Conservation (phyloP, 2,797 vertebrate species). For the Synaphobranchus kaupii region DNA sequence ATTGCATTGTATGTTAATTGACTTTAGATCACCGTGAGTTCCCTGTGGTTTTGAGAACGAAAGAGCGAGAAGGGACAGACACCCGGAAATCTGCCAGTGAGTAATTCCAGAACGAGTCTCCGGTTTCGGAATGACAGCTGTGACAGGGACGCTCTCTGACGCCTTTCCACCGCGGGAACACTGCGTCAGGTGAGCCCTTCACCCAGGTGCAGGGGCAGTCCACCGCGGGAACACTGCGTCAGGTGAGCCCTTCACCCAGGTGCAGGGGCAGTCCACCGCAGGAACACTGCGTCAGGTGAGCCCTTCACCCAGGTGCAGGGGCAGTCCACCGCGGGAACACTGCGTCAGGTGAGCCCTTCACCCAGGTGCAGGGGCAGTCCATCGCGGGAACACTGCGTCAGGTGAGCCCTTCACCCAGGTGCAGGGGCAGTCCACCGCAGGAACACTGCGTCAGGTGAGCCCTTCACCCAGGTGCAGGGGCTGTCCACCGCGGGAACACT, state of each 20-base stretch:
- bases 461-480: neutral
- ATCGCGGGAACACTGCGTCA: neutral
- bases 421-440: neutral
- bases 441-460: constrained; percentile 1
- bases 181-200: constrained; percentile 20
- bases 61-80: neutral
- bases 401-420: constrained; percentile 11
- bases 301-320: neutral
- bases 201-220: neutral
- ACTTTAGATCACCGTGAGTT: neutral
- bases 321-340: neutral
- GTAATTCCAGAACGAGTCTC: constrained; percentile 42
- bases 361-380: neutral
- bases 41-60: neutral
- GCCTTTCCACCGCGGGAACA: neutral
- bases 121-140: constrained; percentile 25
- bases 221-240: neutral
- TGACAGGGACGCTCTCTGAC: constrained; percentile 20
- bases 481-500: too few species aligned
- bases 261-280: neutral
- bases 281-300: neutral
- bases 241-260: constrained; percentile 11
- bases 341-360: constrained; percentile 19
- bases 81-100: neutral
- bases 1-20: neutral